These are phyloP conservation scores for Alosa sapidissima DNA, from an alignment of 2,797 vertebrate species.

Conservation along the genomic window DNA sequence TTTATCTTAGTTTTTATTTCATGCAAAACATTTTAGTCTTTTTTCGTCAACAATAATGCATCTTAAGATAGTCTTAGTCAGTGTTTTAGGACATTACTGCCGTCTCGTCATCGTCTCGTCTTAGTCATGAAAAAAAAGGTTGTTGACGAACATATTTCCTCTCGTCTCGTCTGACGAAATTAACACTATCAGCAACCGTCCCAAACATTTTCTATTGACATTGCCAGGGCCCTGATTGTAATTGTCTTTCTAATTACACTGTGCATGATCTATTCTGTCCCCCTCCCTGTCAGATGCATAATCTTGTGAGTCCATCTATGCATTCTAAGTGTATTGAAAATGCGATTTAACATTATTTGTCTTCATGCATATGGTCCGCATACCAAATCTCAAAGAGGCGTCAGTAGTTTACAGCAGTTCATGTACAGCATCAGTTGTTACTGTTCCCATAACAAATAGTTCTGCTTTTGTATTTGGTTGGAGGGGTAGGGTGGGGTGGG, in stretches of 20 bases:
- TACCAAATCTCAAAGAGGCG: background rate
- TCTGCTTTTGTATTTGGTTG: too few relatives aligned
- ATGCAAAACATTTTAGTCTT: too few relatives aligned
- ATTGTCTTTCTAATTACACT: slow-evolving; percentile 16
- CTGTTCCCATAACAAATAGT: too few relatives aligned
- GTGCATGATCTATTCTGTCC: slow-evolving; percentile 8
- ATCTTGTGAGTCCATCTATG: background rate
- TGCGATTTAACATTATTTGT: background rate
- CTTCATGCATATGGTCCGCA: background rate
- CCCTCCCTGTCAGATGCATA: background rate
- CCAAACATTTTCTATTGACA: background rate
- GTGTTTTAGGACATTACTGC: too few relatives aligned
- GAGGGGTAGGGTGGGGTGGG: too few relatives aligned
- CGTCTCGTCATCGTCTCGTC: too few relatives aligned
- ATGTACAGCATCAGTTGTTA: background rate
- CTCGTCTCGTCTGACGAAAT: too few relatives aligned
- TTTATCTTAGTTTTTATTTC: too few relatives aligned
- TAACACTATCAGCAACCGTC: background rate
- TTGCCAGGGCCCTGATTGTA: background rate
- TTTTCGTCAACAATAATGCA: too few relatives aligned
- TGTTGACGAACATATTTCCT: too few relatives aligned
- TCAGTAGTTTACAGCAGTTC: background rate
- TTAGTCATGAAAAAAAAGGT: too few relatives aligned
- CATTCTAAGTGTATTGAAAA: slow-evolving; percentile 2
- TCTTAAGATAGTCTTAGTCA: too few relatives aligned